Evolutionary conservation across 2,113 vertebrate species (phyloP).

Genomic region (Lophotis ruficrista): DNA sequence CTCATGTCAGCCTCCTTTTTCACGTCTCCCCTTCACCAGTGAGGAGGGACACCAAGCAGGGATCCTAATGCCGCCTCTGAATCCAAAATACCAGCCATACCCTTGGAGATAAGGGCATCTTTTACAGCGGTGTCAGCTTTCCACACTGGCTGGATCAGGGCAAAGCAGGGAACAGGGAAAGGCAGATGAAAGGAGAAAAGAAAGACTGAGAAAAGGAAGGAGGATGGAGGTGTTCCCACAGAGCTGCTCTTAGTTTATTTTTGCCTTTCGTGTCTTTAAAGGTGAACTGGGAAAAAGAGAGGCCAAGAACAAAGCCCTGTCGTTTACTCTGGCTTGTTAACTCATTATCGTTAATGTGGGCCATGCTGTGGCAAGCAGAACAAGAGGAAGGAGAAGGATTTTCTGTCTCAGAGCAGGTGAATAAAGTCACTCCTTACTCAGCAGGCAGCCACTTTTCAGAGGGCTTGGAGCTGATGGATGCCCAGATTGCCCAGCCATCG

Average conservation of each 20-base stretch:
- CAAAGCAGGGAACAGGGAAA: not conserved
- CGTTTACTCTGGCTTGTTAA: not conserved
- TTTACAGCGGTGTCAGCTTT: not conserved
- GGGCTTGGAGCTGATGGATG: not conserved
- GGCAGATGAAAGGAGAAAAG: not conserved
- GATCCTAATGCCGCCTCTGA: not conserved
- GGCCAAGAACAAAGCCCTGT: not conserved
- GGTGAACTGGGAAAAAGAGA: not conserved
- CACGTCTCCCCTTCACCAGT: rapidly evolving
- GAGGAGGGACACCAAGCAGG: not conserved
- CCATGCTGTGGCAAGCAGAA: not conserved
- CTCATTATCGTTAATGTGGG: not conserved
- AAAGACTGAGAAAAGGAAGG: not conserved
- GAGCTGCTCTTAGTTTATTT: not conserved
- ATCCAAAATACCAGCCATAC: not conserved
- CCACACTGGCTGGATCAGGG: not conserved
- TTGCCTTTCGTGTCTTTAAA: not conserved
- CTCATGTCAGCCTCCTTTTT: not conserved
- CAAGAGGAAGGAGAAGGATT: not conserved
- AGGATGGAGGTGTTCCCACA: not conserved
- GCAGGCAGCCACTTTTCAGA: not conserved
- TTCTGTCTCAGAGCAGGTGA: not conserved
- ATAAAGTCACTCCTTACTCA: not conserved
- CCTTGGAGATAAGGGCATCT: not conserved
- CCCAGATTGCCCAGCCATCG: not conserved